phyloP scores from a whole-genome alignment of 2,113 vertebrate genomes.

The Balaeniceps rex region DNA sequence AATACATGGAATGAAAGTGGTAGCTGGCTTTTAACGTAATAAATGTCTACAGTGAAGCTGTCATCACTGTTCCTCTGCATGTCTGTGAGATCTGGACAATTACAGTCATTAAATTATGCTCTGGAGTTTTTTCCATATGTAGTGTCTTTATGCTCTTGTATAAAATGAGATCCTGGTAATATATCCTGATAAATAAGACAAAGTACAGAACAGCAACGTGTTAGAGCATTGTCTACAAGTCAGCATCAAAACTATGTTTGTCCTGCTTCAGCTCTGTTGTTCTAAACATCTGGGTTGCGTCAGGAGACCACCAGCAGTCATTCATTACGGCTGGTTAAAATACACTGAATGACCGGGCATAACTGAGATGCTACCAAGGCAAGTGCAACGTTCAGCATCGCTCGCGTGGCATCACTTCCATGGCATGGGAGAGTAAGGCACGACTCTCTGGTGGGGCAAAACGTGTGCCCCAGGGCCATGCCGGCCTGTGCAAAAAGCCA shows the following conservation, averaged over 20 bases:
- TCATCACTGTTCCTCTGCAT: neutral
- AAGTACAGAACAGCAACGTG: neutral
- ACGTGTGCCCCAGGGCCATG: neutral
- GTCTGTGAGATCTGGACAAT: neutral
- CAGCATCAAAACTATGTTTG: neutral
- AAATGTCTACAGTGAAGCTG: neutral
- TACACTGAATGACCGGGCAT: fast-evolving
- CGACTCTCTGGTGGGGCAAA: neutral
- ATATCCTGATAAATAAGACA: neutral
- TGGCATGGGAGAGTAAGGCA: neutral
- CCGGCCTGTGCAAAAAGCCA: neutral
- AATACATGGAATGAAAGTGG: neutral
- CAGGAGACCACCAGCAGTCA: neutral
- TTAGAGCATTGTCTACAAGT: neutral
- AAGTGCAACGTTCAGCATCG: fast-evolving
- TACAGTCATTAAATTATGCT: neutral
- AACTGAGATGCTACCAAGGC: neutral
- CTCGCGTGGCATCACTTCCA: fast-evolving
- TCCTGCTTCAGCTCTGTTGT: neutral
- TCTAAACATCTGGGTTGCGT: neutral
- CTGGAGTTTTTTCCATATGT: neutral
- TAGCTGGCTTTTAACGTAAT: neutral
- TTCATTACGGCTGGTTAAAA: neutral
- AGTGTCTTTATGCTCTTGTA: neutral
- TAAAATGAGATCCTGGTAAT: neutral